These are phyloP conservation scores for Otus sunia DNA, from an alignment of 2,113 vertebrate genomes.

Conservation along the genomic window DNA sequence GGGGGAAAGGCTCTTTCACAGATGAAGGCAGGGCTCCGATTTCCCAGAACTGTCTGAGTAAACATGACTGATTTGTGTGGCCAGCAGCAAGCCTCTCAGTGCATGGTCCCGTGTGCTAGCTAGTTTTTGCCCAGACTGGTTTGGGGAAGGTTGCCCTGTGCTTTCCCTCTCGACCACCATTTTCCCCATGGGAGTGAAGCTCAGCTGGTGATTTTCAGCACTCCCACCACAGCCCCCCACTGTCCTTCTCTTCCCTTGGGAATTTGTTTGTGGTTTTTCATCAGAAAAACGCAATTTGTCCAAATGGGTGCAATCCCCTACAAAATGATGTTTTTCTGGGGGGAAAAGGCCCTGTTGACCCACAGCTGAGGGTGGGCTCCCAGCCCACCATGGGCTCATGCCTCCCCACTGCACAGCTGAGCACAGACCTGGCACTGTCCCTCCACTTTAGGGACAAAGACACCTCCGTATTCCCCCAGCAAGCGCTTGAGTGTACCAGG, in stretches of 20 bases:
- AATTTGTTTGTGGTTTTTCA: too few species aligned
- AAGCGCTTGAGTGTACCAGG: accelerated
- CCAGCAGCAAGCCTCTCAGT: background rate
- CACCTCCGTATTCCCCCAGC: background rate
- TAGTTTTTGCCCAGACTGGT: accelerated
- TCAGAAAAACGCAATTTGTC: background rate
- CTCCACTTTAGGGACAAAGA: too few species aligned
- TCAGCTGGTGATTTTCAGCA: background rate
- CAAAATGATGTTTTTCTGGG: too few species aligned
- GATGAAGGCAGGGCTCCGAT: background rate
- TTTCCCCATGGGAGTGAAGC: accelerated
- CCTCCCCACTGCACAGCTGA: accelerated
- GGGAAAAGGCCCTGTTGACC: background rate
- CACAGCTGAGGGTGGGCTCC: accelerated
- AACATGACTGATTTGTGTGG: accelerated
- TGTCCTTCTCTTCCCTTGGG: too few species aligned
- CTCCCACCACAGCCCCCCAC: background rate
- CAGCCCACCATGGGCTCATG: background rate
- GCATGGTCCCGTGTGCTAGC: accelerated
- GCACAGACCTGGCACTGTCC: accelerated
- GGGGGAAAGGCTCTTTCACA: background rate
- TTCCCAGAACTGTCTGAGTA: accelerated
- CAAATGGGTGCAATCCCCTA: background rate
- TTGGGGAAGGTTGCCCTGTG: background rate
- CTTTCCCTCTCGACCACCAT: background rate